Base-by-base conservation (phyloP, 2,888 invertebrate species). In the Ichneumoninae sp. region DNA sequence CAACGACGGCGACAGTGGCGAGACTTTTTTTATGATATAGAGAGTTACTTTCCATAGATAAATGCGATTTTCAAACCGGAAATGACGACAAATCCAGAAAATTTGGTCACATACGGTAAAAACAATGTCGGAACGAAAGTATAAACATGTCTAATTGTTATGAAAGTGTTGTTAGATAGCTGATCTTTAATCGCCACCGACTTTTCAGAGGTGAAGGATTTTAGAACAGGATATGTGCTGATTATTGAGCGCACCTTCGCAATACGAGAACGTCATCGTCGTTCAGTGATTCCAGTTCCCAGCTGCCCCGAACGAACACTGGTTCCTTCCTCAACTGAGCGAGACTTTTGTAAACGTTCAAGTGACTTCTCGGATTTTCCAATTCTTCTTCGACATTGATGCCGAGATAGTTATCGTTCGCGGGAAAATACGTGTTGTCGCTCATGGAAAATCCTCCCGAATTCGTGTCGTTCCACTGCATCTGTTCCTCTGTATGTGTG, bases 401-500 rank as follows among this genome's bases (percentile, higher is more conserved):
- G 3, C 79, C 65, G 2, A n/a, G 3, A 33, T 91, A 91, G 47
- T 89, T 54, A 22, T 86, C 78, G 74, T 91, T 87, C 5, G 90
- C 77, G 10, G 91, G 91, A 6, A 91, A 84, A 77, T 89, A 90
- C 3, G 90, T 88, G 1, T 22, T 77, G 1, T 80, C 6, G 57
- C 82, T 90, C 10, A 60, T 87, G 0, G 92, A 91, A 65, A 92
- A 92, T 87, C 92, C 89, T 74, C 92, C 93, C 6, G 91, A 89
- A 22, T 36, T 76, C 4, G 86, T 60, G 16, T 86, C 80, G 79
- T 90, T 87, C 94, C 94, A 94, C 81, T 93, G 93, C 93, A 94
- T 94, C 0, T 93, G 93, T 40, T 8, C 10, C 10, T 8, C 40
- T 0, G 85, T 74, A 26, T 65, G 78, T 4, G 88, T 75, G 80